Evolutionary conservation across 2,888 invertebrate genomes (phyloP).

Genomic region (Crioceris asparagi): DNA sequence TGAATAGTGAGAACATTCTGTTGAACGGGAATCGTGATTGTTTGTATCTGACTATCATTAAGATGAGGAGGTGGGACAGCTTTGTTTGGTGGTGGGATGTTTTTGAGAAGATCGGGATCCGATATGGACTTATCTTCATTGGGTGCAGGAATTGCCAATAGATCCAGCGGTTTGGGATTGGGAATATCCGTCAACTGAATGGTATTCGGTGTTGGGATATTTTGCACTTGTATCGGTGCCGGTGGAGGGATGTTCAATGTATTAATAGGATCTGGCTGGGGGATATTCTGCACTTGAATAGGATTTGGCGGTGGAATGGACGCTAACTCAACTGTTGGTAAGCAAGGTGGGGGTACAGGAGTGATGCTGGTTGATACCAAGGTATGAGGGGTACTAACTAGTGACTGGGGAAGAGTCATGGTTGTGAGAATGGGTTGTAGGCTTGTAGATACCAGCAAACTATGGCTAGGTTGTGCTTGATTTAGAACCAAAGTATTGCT

Average conservation of each 20-base stretch:
- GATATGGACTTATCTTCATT: constrained; percentile 30
- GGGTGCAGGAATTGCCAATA: constrained; percentile 45
- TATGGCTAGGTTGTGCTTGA: constrained; percentile 17
- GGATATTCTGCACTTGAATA: constrained; percentile 38
- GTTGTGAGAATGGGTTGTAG: constrained; percentile 29
- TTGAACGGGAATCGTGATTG: constrained; percentile 17
- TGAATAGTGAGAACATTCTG: constrained; percentile 27
- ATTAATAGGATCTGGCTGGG: constrained; percentile 46
- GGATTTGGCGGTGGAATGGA: constrained; percentile 38
- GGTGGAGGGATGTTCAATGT: constrained; percentile 39
- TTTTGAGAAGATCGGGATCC: constrained; percentile 36
- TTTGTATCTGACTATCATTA: constrained; percentile 18
- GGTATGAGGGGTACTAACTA: constrained; percentile 12
- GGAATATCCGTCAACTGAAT: constrained; percentile 50
- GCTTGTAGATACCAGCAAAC: constrained; percentile 22
- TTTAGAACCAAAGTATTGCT: constrained; percentile 15
- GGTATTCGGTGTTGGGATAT: constrained; percentile 51
- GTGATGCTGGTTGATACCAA: constrained; percentile 19
- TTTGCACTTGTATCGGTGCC: constrained; percentile 43
- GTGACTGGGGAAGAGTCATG: constrained; percentile 31
- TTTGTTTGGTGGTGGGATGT: constrained; percentile 38
- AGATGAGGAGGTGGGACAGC: constrained; percentile 36
- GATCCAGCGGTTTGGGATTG: constrained; percentile 50
- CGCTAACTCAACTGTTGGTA: constrained; percentile 35
- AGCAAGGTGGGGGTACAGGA: constrained; percentile 28